These are phyloP conservation scores for Sinotaia quadrata DNA, from an alignment of 2,888 invertebrate species.

Conservation along the genomic window DNA sequence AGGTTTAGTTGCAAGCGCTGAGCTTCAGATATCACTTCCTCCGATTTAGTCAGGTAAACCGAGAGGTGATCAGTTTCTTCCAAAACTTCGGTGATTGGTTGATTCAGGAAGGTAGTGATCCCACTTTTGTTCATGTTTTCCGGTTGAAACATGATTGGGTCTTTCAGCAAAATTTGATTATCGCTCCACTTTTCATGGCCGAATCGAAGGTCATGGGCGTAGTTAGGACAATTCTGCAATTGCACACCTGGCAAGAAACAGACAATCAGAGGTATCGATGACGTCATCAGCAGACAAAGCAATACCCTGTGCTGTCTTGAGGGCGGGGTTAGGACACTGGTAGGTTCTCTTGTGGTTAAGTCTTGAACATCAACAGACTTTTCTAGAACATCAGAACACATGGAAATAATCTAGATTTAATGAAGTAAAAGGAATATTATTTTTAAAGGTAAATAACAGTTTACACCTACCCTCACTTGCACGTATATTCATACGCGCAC, in stretches of 20 bases:
- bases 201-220: slow-evolving; percentile 6
- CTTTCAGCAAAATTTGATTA: neutral
- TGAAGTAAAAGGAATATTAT: too few species aligned
- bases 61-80: slow-evolving; percentile 4
- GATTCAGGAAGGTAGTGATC: neutral
- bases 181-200: slow-evolving; percentile 10
- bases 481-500: neutral
- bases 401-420: too few species aligned
- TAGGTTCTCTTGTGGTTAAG: neutral
- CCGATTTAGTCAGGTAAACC: slow-evolving; percentile 21
- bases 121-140: neutral
- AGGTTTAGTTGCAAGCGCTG: slow-evolving; percentile 36
- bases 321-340: neutral
- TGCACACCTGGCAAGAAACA: too few species aligned
- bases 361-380: neutral
- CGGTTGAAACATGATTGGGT: neutral
- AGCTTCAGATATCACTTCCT: slow-evolving; percentile 36
- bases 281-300: too few species aligned
- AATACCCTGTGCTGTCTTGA: too few species aligned
- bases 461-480: neutral
- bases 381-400: too few species aligned
- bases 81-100: neutral
- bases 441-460: neutral
- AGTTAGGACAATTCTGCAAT: neutral
- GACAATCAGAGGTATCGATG: too few species aligned